These are phyloP conservation scores for Artemia franciscana DNA, from an alignment of 1,140 invertebrate genomes.

Conservation along the genomic window DNA sequence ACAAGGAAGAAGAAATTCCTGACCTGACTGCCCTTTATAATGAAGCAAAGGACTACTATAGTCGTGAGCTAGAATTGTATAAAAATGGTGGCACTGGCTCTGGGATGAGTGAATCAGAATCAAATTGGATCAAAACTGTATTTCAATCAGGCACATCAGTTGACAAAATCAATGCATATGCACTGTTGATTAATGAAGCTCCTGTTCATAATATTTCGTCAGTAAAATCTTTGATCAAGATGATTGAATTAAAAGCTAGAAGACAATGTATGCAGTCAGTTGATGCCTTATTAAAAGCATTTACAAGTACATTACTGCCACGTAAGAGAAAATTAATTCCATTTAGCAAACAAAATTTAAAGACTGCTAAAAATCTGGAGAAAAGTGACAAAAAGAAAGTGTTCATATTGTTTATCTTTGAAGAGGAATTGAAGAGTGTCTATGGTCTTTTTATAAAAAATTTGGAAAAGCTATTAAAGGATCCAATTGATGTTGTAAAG, in stretches of 20 bases:
- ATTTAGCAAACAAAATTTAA: slow-evolving; percentile 41
- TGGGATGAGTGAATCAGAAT: slow-evolving; percentile 22
- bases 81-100: neutral
- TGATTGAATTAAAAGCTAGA: slow-evolving; percentile 57
- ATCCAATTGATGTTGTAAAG: slow-evolving; percentile 50
- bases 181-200: slow-evolving; percentile 57
- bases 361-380: slow-evolving; percentile 19
- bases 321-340: slow-evolving; percentile 39
- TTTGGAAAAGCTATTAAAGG: slow-evolving; percentile 34
- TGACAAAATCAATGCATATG: slow-evolving; percentile 65
- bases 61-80: neutral
- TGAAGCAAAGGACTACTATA: neutral
- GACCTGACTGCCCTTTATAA: neutral
- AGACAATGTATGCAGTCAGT: slow-evolving; percentile 31
- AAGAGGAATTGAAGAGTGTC: slow-evolving; percentile 49
- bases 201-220: slow-evolving; percentile 50
- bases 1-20: neutral
- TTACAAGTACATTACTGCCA: slow-evolving; percentile 29
- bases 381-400: slow-evolving; percentile 21
- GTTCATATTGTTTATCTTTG: slow-evolving; percentile 42
- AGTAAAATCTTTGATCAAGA: slow-evolving; percentile 41
- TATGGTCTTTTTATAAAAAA: slow-evolving; percentile 45
- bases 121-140: slow-evolving; percentile 51
- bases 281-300: slow-evolving; percentile 8
- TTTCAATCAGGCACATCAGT: slow-evolving; percentile 49